Conservation (phyloP, 2,797 vertebrate species). For the Meriones psammophilus region DNA sequence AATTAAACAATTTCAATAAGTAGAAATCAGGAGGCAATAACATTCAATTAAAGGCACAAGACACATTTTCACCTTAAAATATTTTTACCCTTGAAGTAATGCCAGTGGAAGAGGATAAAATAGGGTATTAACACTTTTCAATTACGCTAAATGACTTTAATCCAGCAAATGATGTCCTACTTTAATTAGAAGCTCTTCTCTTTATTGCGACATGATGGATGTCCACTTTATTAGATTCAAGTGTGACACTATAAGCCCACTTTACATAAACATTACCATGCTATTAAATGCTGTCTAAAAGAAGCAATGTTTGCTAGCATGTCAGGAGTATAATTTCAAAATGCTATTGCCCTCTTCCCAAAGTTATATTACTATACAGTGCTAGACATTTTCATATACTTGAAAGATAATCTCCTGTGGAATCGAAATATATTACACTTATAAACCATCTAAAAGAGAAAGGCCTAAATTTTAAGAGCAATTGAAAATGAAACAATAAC, state of each 20-base stretch:
- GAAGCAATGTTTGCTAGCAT: constrained; percentile 85
- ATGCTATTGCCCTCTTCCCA: constrained; percentile 71
- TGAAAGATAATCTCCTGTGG: constrained; percentile 48
- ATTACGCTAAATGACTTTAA: constrained; percentile 96
- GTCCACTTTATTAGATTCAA: constrained; percentile 94
- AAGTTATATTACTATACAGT: constrained; percentile 70
- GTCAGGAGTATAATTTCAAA: constrained; percentile 83
- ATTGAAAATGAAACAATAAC: constrained; percentile 78
- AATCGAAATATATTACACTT: constrained; percentile 74
- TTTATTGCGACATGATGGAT: constrained; percentile 92
- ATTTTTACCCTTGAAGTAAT: constrained; percentile 91
- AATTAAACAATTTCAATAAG: constrained; percentile 90
- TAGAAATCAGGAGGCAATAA: constrained; percentile 90
- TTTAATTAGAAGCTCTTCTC: constrained; percentile 93
- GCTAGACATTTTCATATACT: constrained; percentile 67
- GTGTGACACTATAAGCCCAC: constrained; percentile 92
- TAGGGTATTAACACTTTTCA: constrained; percentile 94
- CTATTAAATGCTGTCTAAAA: constrained; percentile 88
- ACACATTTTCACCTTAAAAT: constrained; percentile 91
- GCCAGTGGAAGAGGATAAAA: constrained; percentile 92
- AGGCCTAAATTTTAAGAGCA: constrained; percentile 73
- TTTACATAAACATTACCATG: constrained; percentile 92
- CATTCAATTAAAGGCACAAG: constrained; percentile 90
- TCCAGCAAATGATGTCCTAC: constrained; percentile 93
- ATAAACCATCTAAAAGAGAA: constrained; percentile 71